Percentiles rank a stretch among this genome's conserved stretches.
Conservation (phyloP, 2,888 invertebrate species). For the Mycalesis mineus region DNA sequence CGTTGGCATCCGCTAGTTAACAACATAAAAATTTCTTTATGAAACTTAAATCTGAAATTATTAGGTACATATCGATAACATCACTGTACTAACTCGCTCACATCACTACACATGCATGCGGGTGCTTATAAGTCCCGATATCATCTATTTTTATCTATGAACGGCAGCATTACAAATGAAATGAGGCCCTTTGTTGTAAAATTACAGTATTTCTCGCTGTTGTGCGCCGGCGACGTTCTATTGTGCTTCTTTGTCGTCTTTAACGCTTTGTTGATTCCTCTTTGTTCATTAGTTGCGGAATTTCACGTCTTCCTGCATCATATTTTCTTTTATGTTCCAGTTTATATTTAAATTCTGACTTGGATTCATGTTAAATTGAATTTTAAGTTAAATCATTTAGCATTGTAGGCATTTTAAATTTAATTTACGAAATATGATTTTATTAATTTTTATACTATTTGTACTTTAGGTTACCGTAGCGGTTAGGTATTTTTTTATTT, state of each 20-base stretch:
- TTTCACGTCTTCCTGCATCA: slow-evolving; percentile 3
- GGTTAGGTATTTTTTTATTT: no score
- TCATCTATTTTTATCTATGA: slow-evolving; percentile 55
- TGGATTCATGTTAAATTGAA: neutral
- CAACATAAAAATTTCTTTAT: no score
- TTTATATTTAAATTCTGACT: neutral
- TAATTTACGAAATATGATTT: no score
- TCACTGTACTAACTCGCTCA: neutral
- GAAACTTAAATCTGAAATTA: neutral
- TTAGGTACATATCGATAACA: neutral
- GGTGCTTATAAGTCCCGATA: slow-evolving; percentile 51
- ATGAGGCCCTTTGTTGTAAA: slow-evolving; percentile 42
- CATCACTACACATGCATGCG: slow-evolving; percentile 36
- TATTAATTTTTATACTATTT: no score
- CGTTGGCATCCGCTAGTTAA: no score
- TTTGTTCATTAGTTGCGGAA: slow-evolving; percentile 8
- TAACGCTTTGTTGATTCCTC: slow-evolving; percentile 13
- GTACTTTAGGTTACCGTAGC: no score
- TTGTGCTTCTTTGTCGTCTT: slow-evolving; percentile 21
- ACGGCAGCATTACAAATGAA: slow-evolving; percentile 46
- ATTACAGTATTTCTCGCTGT: slow-evolving; percentile 30
- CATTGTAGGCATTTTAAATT: no score
- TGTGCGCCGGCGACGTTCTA: slow-evolving; percentile 21
- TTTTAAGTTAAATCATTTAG: no score
- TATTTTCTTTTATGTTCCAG: neutral